These are phyloP conservation scores for Parochlus steinenii DNA, from an alignment of 2,888 invertebrate genomes.

Conservation along the genomic window DNA sequence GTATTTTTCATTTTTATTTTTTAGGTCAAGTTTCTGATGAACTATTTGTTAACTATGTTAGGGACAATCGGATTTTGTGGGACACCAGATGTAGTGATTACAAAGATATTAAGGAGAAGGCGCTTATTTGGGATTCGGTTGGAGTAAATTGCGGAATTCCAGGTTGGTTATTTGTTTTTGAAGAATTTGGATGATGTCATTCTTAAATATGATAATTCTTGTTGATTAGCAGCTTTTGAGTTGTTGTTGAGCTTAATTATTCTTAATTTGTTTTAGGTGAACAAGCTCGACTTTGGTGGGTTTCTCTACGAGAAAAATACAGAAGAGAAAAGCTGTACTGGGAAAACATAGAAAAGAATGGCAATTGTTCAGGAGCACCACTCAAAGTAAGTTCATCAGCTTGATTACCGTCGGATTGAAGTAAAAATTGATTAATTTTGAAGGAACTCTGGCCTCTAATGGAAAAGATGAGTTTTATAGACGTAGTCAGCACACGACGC, in stretches of 20 bases:
- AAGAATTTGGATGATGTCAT: too few species aligned
- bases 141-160: constrained; percentile 10
- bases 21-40: constrained; percentile 8
- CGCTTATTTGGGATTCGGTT: constrained; percentile 11
- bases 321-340: constrained; percentile 11
- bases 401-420: too few species aligned
- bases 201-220: too few species aligned
- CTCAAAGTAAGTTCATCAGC: too few species aligned
- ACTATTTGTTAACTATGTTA: constrained; percentile 8
- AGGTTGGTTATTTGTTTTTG: too few species aligned
- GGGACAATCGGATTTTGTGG: constrained; percentile 9
- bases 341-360: constrained; percentile 12
- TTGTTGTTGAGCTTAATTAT: too few species aligned
- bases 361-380: constrained; percentile 10
- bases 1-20: too few species aligned
- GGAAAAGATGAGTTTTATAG: constrained; percentile 11
- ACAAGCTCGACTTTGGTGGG: constrained; percentile 10
- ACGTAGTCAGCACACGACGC: constrained; percentile 9
- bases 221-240: too few species aligned
- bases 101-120: constrained; percentile 12
- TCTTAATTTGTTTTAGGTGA: too few species aligned
- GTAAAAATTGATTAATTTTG: too few species aligned
- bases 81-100: constrained; percentile 11
- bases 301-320: constrained; percentile 10
- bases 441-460: constrained; percentile 11